phyloP scores from a whole-genome alignment of 2,113 vertebrate species.

The Grus americana region DNA sequence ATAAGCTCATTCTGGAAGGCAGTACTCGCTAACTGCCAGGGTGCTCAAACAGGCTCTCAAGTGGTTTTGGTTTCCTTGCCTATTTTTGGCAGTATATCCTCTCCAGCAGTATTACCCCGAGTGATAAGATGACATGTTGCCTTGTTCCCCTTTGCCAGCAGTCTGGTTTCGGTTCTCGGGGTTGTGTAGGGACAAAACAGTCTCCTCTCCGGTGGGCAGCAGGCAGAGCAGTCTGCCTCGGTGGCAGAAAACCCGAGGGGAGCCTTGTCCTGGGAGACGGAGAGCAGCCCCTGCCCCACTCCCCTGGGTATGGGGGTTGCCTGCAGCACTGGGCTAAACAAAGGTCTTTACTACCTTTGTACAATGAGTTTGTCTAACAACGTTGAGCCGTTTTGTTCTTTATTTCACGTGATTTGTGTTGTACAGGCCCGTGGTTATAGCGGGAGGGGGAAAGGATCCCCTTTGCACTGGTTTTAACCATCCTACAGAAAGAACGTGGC shows the following conservation, averaged over 20 bases:
- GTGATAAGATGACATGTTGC: neutral
- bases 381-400: neutral
- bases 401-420: neutral
- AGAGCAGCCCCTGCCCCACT: neutral
- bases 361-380: neutral
- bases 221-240: neutral
- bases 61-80: neutral
- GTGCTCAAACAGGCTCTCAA: neutral
- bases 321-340: neutral
- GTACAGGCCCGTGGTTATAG: neutral
- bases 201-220: neutral
- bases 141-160: neutral
- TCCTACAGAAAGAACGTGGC: neutral
- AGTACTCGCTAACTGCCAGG: neutral
- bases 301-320: too few relatives aligned
- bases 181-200: neutral
- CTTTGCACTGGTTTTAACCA: neutral
- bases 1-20: neutral
- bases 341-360: neutral
- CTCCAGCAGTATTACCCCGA: neutral
- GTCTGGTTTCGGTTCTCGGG: fast-evolving
- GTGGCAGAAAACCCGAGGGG: neutral
- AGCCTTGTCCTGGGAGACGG: neutral
- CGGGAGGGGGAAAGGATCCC: neutral
- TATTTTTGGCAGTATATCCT: neutral